Base-by-base conservation (phyloP, 2,113 vertebrate genomes). In the Tricholaema leucomelas region DNA sequence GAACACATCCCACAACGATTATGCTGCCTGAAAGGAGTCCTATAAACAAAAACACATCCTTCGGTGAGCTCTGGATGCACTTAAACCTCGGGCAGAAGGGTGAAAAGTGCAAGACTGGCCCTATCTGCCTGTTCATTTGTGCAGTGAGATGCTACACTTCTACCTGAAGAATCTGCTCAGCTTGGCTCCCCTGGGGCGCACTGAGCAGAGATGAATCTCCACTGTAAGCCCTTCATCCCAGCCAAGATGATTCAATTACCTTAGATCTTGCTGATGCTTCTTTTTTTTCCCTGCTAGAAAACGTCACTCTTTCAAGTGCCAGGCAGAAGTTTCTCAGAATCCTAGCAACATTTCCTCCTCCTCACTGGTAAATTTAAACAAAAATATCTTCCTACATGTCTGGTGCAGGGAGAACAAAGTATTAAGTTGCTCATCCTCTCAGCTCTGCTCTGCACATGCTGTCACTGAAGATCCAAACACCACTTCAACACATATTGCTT, bases 251-350 rank as follows among this genome's bases (percentile, higher is more conserved):
- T n/a, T 72, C 46, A 83, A 86, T 21, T 61, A 56, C 33, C 77
- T 71, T 52, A 83, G 38, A 61, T n/a, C 23, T n/a, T 54, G 48
- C 36, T 81, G 77, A n/a, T 27, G 54, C 31, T 87, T 85, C 88
- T 90, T 60, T 15, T 80, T 93, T 92, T 74, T 74, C 27, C 92
- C 61, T 75, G 66, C 21, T 42, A 48, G 55, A 90, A 20, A 81
- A 55, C 8, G 4, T 40, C 31, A 50, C 23, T 40, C 36, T 76
- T 91, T 75, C 72, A 82, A 85, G 56, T 69, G 36, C 23, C 33
- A 73, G 31, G 60, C 71, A 81, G 75, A 76, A 92, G 38, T 63
- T 88, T 94, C 67, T 36, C 42, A 91, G 70, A 81, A 70, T 40
- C 63, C 69, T 54, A 69, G 55, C 61, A 90, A 46, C 25, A 33